phyloP scores from a whole-genome alignment of 2,797 vertebrate genomes.

The Onychomys leucogaster region DNA sequence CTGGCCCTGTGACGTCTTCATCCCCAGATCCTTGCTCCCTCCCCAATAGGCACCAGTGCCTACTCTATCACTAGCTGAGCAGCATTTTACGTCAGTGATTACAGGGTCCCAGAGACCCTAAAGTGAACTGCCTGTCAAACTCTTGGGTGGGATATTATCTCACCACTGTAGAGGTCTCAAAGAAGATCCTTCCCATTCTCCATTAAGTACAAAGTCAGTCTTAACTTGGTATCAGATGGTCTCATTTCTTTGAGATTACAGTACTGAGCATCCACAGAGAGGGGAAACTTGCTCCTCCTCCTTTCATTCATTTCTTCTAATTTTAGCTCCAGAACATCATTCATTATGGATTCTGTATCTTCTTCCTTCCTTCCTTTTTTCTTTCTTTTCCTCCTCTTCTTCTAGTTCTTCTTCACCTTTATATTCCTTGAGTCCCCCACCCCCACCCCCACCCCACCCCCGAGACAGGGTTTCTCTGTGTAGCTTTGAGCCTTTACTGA shows the following conservation, averaged over 20 bases:
- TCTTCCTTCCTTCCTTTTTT: neutral
- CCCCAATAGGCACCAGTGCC: no score
- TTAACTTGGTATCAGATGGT: neutral
- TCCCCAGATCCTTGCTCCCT: neutral
- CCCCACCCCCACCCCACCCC: no score
- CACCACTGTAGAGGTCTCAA: neutral
- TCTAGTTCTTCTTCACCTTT: neutral
- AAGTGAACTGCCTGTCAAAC: neutral
- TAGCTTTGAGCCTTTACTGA: no score
- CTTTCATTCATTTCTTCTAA: neutral
- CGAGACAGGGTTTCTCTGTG: no score
- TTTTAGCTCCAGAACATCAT: neutral
- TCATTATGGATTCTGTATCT: neutral
- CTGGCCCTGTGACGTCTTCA: neutral
- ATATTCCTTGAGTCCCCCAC: no score
- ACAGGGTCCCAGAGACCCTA: neutral
- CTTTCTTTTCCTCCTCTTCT: neutral
- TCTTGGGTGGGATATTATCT: neutral
- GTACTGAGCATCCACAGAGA: constrained; percentile 8
- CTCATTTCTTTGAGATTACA: neutral
- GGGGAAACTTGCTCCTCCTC: neutral
- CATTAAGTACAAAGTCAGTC: neutral
- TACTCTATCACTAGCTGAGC: no score
- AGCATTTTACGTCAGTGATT: neutral
- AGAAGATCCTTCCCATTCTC: neutral